Evolutionary conservation across 2,113 vertebrate genomes (phyloP).

Genomic region (Campylomormyrus numenius): DNA sequence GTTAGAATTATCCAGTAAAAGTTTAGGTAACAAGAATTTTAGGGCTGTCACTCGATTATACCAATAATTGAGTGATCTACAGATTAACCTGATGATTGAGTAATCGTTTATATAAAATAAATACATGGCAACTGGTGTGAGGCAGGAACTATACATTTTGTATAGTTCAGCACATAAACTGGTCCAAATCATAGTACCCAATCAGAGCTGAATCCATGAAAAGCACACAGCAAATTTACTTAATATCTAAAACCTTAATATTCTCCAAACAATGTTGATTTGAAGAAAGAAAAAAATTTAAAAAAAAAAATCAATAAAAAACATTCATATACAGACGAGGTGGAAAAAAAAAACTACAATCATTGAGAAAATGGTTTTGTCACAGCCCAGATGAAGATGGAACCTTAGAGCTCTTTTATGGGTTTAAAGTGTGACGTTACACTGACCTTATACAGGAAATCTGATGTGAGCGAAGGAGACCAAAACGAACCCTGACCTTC

Average conservation of each 20-base stretch:
- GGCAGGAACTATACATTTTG: not conserved
- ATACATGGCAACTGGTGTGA: no score
- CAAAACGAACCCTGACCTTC: not conserved
- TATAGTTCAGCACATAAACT: not conserved
- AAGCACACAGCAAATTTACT: not conserved
- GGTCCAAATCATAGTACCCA: not conserved
- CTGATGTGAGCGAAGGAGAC: not conserved
- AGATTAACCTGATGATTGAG: no score
- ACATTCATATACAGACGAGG: not conserved
- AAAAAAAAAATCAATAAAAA: not conserved
- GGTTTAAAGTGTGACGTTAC: not conserved
- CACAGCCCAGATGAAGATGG: not conserved
- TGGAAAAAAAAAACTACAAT: not conserved
- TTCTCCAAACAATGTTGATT: not conserved
- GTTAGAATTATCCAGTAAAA: not conserved
- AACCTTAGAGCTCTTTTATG: not conserved
- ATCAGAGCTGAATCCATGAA: not conserved
- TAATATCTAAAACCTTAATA: not conserved
- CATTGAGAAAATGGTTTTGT: not conserved
- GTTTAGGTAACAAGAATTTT: no score
- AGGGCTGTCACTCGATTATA: no score
- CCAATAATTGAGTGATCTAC: no score
- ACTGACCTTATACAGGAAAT: constrained; percentile 1
- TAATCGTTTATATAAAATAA: no score
- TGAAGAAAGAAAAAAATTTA: not conserved